Conservation (phyloP, 64 coral and sea anemone species). For the Stylophora pistillata region DNA sequence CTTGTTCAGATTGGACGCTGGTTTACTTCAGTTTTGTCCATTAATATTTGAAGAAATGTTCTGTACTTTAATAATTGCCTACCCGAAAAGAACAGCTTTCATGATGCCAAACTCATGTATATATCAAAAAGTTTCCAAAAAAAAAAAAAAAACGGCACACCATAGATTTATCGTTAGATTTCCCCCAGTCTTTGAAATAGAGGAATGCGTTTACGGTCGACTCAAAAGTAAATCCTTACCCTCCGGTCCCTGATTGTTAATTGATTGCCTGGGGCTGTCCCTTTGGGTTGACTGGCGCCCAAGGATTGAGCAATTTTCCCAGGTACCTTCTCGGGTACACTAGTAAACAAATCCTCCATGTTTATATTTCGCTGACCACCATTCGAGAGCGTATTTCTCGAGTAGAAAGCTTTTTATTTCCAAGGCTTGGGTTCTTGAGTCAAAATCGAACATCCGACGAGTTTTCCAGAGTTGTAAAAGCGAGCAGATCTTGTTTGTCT, state of each 20-base stretch:
- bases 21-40: too few relatives aligned
- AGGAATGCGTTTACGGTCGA: neutral
- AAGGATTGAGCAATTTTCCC: slow-evolving; percentile 1
- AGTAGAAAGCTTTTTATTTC: neutral
- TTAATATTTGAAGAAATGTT: too few relatives aligned
- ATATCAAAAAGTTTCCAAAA: too few relatives aligned
- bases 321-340: neutral
- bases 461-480: slow-evolving; percentile 1
- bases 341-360: slow-evolving; percentile 28
- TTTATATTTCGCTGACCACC: neutral
- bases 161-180: too few relatives aligned
- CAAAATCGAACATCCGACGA: neutral
- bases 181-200: too few relatives aligned
- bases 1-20: too few relatives aligned
- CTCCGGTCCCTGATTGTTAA: neutral
- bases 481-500: slow-evolving; percentile 43
- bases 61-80: too few relatives aligned
- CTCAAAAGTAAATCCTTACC: neutral
- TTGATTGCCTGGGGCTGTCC: neutral
- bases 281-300: neutral
- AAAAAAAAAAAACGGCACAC: too few relatives aligned
- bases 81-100: too few relatives aligned
- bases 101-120: too few relatives aligned
- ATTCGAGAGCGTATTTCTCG: neutral
- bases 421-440: neutral